Conservation (phyloP, 2,113 vertebrate genomes). For the Girardinichthys multiradiatus region DNA sequence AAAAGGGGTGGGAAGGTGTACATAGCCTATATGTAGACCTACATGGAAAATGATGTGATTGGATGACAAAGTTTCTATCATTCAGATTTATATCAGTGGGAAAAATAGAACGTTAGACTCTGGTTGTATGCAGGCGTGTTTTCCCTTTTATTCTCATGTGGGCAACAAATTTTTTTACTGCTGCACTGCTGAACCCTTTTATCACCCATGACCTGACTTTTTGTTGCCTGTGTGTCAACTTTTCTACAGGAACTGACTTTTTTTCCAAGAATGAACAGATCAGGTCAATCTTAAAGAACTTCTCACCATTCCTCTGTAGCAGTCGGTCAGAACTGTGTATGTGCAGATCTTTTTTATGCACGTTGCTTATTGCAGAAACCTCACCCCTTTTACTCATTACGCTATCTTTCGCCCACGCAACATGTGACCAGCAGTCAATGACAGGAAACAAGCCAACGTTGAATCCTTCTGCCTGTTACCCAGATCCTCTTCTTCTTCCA, state of each 20-base stretch:
- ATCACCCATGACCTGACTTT: slow-evolving; percentile 44
- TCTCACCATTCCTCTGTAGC: slow-evolving; percentile 43
- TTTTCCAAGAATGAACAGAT: slow-evolving; percentile 16
- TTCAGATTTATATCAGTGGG: slow-evolving; percentile 68
- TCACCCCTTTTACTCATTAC: slow-evolving; percentile 80
- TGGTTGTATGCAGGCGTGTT: slow-evolving; percentile 41
- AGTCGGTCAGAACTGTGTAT: slow-evolving; percentile 40
- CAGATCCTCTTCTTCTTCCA: slow-evolving; percentile 68
- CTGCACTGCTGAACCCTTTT: slow-evolving; percentile 50
- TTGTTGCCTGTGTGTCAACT: slow-evolving; percentile 33
- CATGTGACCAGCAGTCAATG: slow-evolving; percentile 77
- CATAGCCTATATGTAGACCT: too few relatives aligned
- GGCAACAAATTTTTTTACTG: slow-evolving; percentile 31
- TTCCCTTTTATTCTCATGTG: slow-evolving; percentile 29
- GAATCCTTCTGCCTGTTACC: slow-evolving; percentile 70
- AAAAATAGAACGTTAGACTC: slow-evolving; percentile 48
- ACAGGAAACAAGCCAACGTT: slow-evolving; percentile 77
- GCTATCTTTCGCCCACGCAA: slow-evolving; percentile 78
- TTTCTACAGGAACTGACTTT: slow-evolving; percentile 26
- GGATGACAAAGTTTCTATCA: slow-evolving; percentile 71
- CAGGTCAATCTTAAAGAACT: slow-evolving; percentile 40
- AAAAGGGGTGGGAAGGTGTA: slow-evolving; percentile 49
- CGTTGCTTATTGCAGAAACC: slow-evolving; percentile 48
- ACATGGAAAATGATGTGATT: slow-evolving; percentile 64
- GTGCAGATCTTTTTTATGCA: background rate